Percentiles rank a stretch among this genome's conserved stretches.
These are phyloP conservation scores for Gallinago solitaria DNA, from an alignment of 2,797 vertebrate genomes.

Conservation along the genomic window DNA sequence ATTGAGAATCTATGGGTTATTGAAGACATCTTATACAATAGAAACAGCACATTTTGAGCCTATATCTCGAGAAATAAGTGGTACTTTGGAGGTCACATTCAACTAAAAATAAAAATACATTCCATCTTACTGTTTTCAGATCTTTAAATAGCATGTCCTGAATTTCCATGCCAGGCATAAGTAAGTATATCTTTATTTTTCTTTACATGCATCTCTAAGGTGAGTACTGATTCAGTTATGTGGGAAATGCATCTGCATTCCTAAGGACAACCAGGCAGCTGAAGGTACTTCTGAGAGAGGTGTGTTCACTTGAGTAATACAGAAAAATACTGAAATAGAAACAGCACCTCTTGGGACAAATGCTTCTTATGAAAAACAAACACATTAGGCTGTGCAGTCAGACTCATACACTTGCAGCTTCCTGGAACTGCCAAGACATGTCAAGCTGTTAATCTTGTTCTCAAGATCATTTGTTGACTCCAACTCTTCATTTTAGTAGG, in stretches of 20 bases:
- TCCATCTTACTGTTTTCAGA: neutral
- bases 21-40: neutral
- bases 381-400: neutral
- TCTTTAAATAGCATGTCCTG: neutral
- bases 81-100: neutral
- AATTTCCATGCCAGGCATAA: neutral
- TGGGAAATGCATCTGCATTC: neutral
- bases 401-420: neutral
- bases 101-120: conserved; percentile 3
- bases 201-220: neutral
- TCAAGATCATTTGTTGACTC: neutral
- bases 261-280: neutral
- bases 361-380: neutral
- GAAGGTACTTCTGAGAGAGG: neutral
- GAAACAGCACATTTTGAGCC: neutral
- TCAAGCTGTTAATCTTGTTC: neutral
- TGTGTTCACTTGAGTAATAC: neutral
- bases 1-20: neutral
- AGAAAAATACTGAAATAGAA: conserved; percentile 15
- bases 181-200: neutral
- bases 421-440: neutral
- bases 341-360: neutral
- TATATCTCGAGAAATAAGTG: neutral
- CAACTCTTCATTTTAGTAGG: neutral
- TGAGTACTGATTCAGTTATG: neutral